Evolutionary conservation across 2,113 vertebrate genomes (phyloP).

Genomic region (Hirundichthys speculiger): DNA sequence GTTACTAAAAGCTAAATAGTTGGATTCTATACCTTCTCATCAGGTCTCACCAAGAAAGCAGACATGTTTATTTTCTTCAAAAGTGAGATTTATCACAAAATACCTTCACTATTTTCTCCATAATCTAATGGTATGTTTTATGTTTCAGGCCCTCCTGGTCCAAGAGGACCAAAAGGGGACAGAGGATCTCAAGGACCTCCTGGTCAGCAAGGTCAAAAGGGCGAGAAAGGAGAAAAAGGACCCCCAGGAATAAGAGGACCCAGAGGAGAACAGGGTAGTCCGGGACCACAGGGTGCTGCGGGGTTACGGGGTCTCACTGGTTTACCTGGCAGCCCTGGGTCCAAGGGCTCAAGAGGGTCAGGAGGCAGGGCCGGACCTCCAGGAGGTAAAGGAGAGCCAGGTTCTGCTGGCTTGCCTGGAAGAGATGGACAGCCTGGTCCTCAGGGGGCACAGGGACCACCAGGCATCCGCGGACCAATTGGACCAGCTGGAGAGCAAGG

Average conservation of each 20-base stretch:
- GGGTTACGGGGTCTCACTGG: constrained; percentile 91
- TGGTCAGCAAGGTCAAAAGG: constrained; percentile 88
- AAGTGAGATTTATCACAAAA: not conserved
- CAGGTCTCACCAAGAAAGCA: too few species aligned
- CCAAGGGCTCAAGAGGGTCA: constrained; percentile 93
- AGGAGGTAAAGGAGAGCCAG: constrained; percentile 89
- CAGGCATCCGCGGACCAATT: constrained; percentile 86
- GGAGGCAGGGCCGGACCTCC: constrained; percentile 89
- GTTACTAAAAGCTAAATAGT: not conserved
- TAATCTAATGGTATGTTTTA: constrained; percentile 13
- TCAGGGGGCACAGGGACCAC: constrained; percentile 87
- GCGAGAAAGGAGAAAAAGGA: constrained; percentile 93
- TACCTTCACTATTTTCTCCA: not conserved
- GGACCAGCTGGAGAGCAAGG: constrained; percentile 89
- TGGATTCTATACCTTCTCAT: too few species aligned
- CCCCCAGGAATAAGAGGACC: constrained; percentile 84
- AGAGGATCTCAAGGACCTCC: constrained; percentile 86
- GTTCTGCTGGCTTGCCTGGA: constrained; percentile 86
- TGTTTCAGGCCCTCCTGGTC: constrained; percentile 93
- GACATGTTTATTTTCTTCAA: too few species aligned
- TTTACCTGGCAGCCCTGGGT: constrained; percentile 87
- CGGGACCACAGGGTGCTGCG: constrained; percentile 84
- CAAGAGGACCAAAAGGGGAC: constrained; percentile 92
- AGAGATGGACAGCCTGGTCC: constrained; percentile 88
- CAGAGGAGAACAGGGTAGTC: constrained; percentile 87